Conservation (phyloP, 2,888 invertebrate species). For the Pasiphila rectangulata region DNA sequence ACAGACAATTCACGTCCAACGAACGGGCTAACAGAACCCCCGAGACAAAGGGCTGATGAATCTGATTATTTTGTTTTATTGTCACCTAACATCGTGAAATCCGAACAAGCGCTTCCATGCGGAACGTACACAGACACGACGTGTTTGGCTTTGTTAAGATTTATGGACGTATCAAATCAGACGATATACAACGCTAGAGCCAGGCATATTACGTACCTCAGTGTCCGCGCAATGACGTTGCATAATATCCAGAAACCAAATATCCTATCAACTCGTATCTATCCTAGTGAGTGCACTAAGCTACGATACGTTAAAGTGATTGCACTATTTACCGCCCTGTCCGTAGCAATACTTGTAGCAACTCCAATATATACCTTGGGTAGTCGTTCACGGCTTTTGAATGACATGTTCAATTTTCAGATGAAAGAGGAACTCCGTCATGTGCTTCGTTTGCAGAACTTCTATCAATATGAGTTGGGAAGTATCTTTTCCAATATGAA, state of each 20-base stretch:
- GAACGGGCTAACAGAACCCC: conserved; percentile 51
- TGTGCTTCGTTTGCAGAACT: conserved; percentile 39
- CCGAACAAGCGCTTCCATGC: conserved; percentile 43
- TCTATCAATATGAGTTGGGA: conserved; percentile 33
- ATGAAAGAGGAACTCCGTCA: conserved; percentile 39
- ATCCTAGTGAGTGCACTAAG: conserved; percentile 12
- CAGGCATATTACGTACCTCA: conserved; percentile 1
- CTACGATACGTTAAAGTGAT: conserved; percentile 19
- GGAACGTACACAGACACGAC: conserved; percentile 31
- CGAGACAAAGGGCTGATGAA: conserved; percentile 70
- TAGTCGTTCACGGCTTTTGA: conserved; percentile 39
- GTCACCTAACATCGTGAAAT: conserved; percentile 48
- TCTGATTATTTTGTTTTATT: conserved; percentile 64
- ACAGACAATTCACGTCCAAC: conserved; percentile 62
- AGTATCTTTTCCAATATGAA: conserved; percentile 33
- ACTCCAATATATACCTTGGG: conserved; percentile 25
- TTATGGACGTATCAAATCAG: conserved; percentile 15
- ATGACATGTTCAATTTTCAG: conserved; percentile 48
- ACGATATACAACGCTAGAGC: conserved; percentile 6
- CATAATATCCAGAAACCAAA: conserved; percentile 4
- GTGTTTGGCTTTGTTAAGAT: conserved; percentile 21
- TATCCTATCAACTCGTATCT: conserved; percentile 6
- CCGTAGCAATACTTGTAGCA: conserved; percentile 26
- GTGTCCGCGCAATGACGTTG: background rate
- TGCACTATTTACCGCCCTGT: conserved; percentile 22